A percentile compares a stretch with the other conserved stretches of the same genome.
phyloP scores from a whole-genome alignment of 2,888 invertebrate species.

The Prenolepis imparis region DNA sequence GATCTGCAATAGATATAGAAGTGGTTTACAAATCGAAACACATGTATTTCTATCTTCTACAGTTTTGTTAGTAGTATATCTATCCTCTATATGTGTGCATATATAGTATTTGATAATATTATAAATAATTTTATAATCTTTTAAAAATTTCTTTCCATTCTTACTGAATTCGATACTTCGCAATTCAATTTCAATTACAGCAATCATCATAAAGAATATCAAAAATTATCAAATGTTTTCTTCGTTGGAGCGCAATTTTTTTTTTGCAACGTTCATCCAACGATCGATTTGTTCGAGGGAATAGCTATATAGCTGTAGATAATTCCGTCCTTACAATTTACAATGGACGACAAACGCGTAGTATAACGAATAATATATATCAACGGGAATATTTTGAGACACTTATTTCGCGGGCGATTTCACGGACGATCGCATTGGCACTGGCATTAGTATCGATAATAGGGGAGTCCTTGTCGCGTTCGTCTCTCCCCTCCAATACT shows the following conservation, averaged over 20 bases:
- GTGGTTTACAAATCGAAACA: no score
- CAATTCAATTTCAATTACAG: not conserved
- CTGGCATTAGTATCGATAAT: constrained; percentile 66
- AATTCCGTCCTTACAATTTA: constrained; percentile 1
- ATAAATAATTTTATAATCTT: no score
- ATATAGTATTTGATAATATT: no score
- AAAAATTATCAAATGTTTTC: not conserved
- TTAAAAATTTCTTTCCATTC: no score
- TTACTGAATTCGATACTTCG: not conserved
- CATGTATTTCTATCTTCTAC: no score
- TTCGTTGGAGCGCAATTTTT: not conserved
- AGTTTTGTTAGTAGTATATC: no score
- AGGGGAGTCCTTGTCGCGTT: constrained; percentile 53
- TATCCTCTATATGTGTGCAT: no score
- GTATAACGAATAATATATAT: constrained; percentile 21
- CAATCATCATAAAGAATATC: not conserved
- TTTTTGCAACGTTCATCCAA: not conserved
- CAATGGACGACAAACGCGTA: constrained; percentile 42
- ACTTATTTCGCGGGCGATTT: constrained; percentile 72
- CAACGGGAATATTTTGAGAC: constrained; percentile 34
- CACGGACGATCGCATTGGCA: constrained; percentile 58
- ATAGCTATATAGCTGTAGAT: not conserved
- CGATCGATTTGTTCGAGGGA: not conserved
- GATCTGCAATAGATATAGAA: no score
- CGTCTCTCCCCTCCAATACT: constrained; percentile 54